Percentiles rank a stretch among this genome's conserved stretches.
These are phyloP conservation scores for Penaeus vannamei DNA, from an alignment of 1,140 invertebrate genomes.

Conservation along the genomic window DNA sequence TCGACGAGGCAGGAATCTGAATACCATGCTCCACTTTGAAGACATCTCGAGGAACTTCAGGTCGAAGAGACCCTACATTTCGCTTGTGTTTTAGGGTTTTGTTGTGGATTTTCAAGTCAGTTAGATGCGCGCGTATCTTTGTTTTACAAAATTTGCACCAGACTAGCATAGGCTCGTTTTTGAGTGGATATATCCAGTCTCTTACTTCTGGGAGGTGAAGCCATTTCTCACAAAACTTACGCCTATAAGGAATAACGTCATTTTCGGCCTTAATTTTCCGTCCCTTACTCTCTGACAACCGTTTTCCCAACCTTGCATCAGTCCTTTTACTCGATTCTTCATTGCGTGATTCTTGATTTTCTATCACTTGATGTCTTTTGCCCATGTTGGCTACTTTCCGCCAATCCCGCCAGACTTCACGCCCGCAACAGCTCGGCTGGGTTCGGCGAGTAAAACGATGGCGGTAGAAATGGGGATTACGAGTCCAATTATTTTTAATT, in stretches of 20 bases:
- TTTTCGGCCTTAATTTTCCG: no score
- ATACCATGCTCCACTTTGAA: background rate
- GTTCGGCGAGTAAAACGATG: no score
- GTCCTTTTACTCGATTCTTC: no score
- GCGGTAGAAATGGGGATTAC: no score
- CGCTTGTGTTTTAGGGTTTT: conserved; percentile 37
- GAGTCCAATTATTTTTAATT: no score
- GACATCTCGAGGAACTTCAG: background rate
- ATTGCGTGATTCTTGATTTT: no score
- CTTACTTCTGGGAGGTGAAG: conserved; percentile 11
- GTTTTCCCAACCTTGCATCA: no score
- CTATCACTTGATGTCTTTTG: no score
- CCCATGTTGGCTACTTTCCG: no score
- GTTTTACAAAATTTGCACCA: conserved; percentile 46
- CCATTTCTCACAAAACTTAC: conserved; percentile 37
- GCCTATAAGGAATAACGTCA: background rate
- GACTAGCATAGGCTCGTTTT: background rate
- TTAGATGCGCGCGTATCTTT: conserved; percentile 38
- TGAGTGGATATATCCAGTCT: conserved; percentile 33
- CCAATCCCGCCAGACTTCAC: no score
- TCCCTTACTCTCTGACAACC: no score
- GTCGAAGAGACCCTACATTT: background rate
- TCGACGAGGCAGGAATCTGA: background rate
- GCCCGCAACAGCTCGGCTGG: no score
- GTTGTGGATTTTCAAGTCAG: conserved; percentile 23